Evolutionary conservation across 2,888 invertebrate genomes (phyloP), one percentile per base, ranked within the genome.

Genomic region (Cataglyphis rosenhaueri): DNA sequence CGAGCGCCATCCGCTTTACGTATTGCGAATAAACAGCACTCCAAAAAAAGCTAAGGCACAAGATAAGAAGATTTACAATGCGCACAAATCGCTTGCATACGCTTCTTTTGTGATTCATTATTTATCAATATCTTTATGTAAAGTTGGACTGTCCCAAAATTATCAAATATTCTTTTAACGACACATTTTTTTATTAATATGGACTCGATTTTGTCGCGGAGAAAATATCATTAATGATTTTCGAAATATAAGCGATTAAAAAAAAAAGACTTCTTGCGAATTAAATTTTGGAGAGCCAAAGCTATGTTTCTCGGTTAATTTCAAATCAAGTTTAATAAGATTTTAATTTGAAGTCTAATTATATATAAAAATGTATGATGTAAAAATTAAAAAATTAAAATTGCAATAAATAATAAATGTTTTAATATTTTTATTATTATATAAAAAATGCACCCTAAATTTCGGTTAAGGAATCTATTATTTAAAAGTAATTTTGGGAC

Each of bases 1-100:
- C 21, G 62, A 82, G 82, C 86, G 83, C 90, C 87, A 86, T 81
- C 35, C 59, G 70, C 62, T 88, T 55, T 74, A 48, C 57, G 41
- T 18, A 57, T 21, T 55, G 59, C 35, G 21, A 64, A 41, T 5
- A 21, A 79, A 59, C 15, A 12, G 29, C 65, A 55, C 32, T 15
- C 29, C 12, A 32, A 48, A 29, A 38, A 55, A 57, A 57, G 44
- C 55, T 66, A 29, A 70, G 73, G 41, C 59, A n/a, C 73, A 32
- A 25, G 10, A n/a, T 71, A n/a, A 59, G 32, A 35, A 9, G 9
- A 4, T 32, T 25, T 48, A 18, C 32, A 32, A 25, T 15, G 38
- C 52, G 32, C 73, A 73, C 59, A 71, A 59, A 59, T 71, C 18
- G 78, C 78, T 71, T 73, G 59, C 73, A 57, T 41, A 59, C 25